Base-by-base conservation (phyloP, 2,888 invertebrate species). In the Lithosia quadra region DNA sequence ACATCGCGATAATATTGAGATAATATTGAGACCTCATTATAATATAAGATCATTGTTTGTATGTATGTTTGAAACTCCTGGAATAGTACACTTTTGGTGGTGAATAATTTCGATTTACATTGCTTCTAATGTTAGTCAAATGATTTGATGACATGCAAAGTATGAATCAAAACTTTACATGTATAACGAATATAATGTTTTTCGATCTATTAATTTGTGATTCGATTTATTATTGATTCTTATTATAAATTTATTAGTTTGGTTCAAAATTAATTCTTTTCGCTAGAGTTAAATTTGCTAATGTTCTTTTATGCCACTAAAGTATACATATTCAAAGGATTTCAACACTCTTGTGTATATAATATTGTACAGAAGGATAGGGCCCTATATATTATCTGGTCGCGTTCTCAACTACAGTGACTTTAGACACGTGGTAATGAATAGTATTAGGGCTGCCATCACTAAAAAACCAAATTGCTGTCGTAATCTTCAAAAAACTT, bases 11-110 rank as follows among this genome's bases (percentile, higher is more conserved):
- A 9, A 9, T n/a, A 49, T 49, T 49, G 8, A 34, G 8, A 34
- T 34, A 18, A n/a, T 0, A 49, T 49, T n/a, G 8, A 1, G 18
- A 49, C 49, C n/a, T 49, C 8, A 49, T 49, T 49, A 18, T 49
- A 49, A 49, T n/a, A 49, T 0, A 49, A n/a, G 15, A 49, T 49
- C 49, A 49, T 49, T 49, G n/a, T 49, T n/a, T 49, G n/a, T n/a
- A 18, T 39, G 13, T 39, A 43, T n/a, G 49, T 49, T 2, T 49
- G 49, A n/a, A 9, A 8, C 43, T 49, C n/a, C 49, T 49, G 49
- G 49, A 49, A 49, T 49, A 49, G 49, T 49, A 49, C 49, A 49
- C 49, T 49, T 9, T n/a, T n/a, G n/a, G 49, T 49, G 49, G 49
- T 49, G 9, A 49, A 49, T 49, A 10, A 43, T 18, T 43, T 43